phyloP scores from a whole-genome alignment of 2,797 vertebrate species.

The Mustela erminea region DNA sequence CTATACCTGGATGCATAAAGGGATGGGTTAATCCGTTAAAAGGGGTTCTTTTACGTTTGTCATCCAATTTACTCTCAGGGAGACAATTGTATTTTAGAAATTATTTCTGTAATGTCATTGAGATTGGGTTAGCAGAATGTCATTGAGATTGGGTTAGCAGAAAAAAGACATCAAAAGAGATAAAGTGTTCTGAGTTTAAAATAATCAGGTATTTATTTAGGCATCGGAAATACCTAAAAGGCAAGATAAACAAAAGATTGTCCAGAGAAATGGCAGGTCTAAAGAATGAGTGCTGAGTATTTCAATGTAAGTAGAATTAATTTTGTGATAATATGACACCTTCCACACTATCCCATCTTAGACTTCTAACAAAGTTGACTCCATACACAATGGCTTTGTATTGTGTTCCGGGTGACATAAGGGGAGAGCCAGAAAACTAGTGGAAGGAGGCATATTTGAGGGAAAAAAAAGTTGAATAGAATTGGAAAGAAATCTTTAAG shows the following conservation, averaged over 20 bases:
- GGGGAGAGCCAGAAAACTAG: not conserved
- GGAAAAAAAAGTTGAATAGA: not conserved
- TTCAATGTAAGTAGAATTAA: not conserved
- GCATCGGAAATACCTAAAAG: not conserved
- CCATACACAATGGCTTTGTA: not conserved
- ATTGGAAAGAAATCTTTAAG: not conserved
- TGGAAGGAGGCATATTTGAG: not conserved
- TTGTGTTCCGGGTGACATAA: not conserved
- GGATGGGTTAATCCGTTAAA: not conserved
- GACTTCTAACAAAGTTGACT: not conserved
- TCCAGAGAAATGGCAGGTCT: not conserved
- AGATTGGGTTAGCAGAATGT: not conserved
- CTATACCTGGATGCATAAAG: not conserved
- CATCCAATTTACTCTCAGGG: not conserved
- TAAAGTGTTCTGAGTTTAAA: not conserved
- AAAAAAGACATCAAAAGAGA: not conserved
- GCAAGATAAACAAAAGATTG: not conserved
- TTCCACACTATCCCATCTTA: not conserved
- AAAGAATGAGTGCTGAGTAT: not conserved
- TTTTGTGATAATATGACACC: not conserved
- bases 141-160: not conserved
- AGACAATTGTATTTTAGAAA: not conserved
- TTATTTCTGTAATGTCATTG: not conserved
- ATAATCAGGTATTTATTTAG: not conserved
- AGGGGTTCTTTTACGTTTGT: not conserved